Percentiles rank a stretch among this genome's conserved stretches.
Conservation (phyloP, 2,113 vertebrate species). For the Python bivittatus region DNA sequence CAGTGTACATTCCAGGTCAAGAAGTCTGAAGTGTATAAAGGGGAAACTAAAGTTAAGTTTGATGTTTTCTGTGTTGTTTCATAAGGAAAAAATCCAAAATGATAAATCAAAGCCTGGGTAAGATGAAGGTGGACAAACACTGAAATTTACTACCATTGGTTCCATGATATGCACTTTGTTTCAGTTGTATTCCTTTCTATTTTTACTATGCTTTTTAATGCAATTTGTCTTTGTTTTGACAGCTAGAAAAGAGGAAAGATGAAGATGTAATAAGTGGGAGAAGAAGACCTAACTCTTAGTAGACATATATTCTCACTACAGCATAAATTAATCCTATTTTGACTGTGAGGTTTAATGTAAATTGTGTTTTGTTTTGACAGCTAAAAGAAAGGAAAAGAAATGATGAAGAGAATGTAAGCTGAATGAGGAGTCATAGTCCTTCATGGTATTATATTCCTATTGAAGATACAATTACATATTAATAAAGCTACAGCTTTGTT, state of each 20-base stretch:
- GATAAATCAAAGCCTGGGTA: not conserved
- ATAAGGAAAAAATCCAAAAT: not conserved
- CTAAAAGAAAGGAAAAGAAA: not conserved
- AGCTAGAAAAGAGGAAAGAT: not conserved
- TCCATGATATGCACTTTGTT: not conserved
- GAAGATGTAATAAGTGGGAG: not conserved
- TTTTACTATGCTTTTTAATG: not conserved
- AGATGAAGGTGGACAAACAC: not conserved
- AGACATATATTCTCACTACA: not conserved
- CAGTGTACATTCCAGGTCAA: not conserved
- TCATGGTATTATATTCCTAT: not conserved
- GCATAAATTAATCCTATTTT: not conserved
- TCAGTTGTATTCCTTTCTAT: not conserved
- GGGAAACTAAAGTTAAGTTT: not conserved
- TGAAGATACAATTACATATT: not conserved
- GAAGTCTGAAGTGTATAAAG: not conserved
- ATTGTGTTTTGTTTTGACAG: not conserved
- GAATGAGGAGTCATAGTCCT: not conserved
- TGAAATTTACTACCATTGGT: not conserved
- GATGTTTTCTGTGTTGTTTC: not conserved
- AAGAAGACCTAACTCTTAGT: not conserved
- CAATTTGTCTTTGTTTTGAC: not conserved
- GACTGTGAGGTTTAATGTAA: not conserved
- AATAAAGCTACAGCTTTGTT: not conserved
- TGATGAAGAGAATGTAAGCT: not conserved